Percentiles rank a stretch among this genome's conserved stretches.
These are phyloP conservation scores for Dreissena rostriformis DNA, from an alignment of 1,140 invertebrate species.

Conservation along the genomic window DNA sequence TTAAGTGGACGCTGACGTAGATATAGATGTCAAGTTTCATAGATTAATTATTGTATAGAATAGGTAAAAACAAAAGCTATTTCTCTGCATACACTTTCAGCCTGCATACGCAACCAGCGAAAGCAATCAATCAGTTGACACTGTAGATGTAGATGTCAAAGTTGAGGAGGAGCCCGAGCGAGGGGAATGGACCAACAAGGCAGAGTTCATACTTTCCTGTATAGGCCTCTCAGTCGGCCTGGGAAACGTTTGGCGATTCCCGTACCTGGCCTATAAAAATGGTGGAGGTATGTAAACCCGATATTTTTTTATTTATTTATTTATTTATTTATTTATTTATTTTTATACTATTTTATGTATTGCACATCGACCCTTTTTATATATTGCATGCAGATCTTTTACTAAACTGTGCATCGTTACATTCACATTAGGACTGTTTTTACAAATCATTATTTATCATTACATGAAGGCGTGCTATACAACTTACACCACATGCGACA, in stretches of 20 bases:
- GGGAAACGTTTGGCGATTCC: conserved; percentile 82
- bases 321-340: no score
- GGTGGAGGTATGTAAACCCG: conserved; percentile 73
- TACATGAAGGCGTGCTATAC: no score
- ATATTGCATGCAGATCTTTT: no score
- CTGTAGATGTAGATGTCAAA: not conserved
- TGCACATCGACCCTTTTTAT: no score
- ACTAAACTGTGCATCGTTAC: no score
- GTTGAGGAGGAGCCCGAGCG: conserved; percentile 52
- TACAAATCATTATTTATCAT: no score
- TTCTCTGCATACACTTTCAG: conserved; percentile 79
- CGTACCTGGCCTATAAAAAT: conserved; percentile 81
- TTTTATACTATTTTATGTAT: no score
- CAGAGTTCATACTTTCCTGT: conserved; percentile 79
- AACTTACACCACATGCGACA: no score
- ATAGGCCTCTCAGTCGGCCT: conserved; percentile 79
- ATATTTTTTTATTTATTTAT: no score
- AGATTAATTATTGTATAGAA: conserved; percentile 65
- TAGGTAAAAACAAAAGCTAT: conserved; percentile 74
- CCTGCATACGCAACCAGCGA: conserved; percentile 77
- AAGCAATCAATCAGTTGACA: no score
- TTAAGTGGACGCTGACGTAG: not conserved
- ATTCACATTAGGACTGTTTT: no score
- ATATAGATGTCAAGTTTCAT: not conserved
- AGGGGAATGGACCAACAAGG: conserved; percentile 76